Evolutionary conservation across 2,888 invertebrate species (phyloP).

Genomic region (Papilio protenor): DNA sequence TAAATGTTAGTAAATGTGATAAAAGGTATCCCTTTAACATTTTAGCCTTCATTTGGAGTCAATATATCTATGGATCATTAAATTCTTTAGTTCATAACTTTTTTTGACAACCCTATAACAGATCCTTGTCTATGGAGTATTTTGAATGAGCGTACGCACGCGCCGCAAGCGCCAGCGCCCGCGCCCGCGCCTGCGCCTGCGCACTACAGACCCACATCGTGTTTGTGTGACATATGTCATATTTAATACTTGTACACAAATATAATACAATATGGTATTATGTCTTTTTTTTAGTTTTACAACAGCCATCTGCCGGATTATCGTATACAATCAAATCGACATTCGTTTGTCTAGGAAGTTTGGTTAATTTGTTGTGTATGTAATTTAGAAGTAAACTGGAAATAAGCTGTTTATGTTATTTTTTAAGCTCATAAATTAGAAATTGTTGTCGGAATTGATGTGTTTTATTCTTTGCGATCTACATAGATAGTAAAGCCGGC

Average conservation of each 20-base stretch:
- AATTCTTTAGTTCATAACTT: not conserved
- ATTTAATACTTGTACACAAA: slow-evolving; percentile 28
- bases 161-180: slow-evolving; percentile 40
- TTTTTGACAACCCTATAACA: slow-evolving; percentile 33
- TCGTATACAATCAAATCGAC: slow-evolving; percentile 8
- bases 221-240: slow-evolving; percentile 42
- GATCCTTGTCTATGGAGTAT: slow-evolving; percentile 32
- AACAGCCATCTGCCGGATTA: slow-evolving; percentile 31
- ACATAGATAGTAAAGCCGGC: too few species aligned
- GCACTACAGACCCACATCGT: slow-evolving; percentile 32
- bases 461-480: too few species aligned
- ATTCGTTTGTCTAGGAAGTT: not conserved
- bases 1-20: too few species aligned
- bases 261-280: slow-evolving; percentile 33
- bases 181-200: slow-evolving; percentile 14
- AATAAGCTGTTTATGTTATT: too few species aligned
- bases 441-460: too few species aligned
- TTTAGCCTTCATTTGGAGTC: too few species aligned
- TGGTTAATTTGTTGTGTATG: not conserved
- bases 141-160: slow-evolving; percentile 46
- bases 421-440: too few species aligned
- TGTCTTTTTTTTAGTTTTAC: slow-evolving; percentile 28
- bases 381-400: not conserved
- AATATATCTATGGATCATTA: not conserved
- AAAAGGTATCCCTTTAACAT: too few species aligned